Conservation (phyloP, 1,140 invertebrate species). For the Leptopilina clavipes region DNA sequence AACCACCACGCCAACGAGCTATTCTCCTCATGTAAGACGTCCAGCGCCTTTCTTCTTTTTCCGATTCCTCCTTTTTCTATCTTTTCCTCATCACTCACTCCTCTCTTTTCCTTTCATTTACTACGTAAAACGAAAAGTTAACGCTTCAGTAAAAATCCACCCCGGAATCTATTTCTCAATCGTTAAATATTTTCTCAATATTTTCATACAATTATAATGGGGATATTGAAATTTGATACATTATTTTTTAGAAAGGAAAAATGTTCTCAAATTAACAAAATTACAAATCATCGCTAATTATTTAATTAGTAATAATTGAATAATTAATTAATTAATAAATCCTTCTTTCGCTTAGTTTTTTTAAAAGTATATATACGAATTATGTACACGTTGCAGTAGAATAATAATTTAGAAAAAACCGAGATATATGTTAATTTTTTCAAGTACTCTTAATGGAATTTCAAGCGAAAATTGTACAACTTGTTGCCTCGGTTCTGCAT, state of each 20-base stretch:
- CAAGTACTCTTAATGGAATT: background rate
- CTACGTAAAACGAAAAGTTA: conserved; percentile 30
- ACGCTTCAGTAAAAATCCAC: background rate
- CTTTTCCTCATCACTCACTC: conserved; percentile 35
- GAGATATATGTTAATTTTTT: background rate
- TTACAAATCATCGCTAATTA: too few species aligned
- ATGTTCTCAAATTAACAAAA: too few species aligned
- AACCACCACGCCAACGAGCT: conserved; percentile 34
- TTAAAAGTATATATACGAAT: too few species aligned
- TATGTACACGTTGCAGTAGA: background rate
- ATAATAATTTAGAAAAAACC: background rate
- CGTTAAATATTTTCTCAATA: background rate
- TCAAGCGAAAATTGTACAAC: conserved; percentile 12
- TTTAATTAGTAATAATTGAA: too few species aligned
- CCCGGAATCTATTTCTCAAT: background rate
- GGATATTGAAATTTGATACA: background rate
- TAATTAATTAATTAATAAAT: too few species aligned
- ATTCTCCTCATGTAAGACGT: conserved; percentile 63
- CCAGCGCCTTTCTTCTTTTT: conserved; percentile 44
- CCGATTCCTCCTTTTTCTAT: conserved; percentile 47
- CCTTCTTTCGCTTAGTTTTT: too few species aligned
- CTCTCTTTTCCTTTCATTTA: conserved; percentile 2
- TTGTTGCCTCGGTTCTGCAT: conserved; percentile 8
- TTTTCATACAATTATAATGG: background rate
- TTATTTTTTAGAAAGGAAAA: too few species aligned